phyloP scores from a whole-genome alignment of 2,888 invertebrate species.

The Muscina levida region DNA sequence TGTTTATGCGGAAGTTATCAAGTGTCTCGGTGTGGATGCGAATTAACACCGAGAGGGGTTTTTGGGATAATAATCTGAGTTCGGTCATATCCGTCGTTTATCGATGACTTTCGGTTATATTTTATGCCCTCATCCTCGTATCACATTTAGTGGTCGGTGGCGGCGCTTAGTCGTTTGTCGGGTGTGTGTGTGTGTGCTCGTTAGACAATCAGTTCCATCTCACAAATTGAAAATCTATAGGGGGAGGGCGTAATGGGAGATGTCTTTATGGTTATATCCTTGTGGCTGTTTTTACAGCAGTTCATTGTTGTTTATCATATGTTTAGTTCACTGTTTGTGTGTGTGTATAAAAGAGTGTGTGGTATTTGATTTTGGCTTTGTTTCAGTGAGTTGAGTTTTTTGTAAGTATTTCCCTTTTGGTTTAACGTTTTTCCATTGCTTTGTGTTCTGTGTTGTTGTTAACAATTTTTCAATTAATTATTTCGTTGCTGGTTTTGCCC shows the following conservation, averaged over 20 bases:
- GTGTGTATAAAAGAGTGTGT: background rate
- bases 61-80: no score
- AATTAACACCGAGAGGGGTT: no score
- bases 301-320: constrained; percentile 33
- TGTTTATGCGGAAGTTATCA: background rate
- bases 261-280: background rate
- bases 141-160: background rate
- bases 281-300: background rate
- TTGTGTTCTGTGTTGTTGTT: constrained; percentile 18
- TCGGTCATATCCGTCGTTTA: no score
- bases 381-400: no score
- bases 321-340: constrained; percentile 39
- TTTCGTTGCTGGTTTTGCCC: constrained; percentile 7
- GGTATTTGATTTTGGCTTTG: constrained; percentile 35
- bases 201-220: constrained; percentile 59
- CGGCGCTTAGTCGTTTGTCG: constrained; percentile 2
- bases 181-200: constrained; percentile 11
- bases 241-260: constrained; percentile 21
- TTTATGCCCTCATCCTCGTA: background rate
- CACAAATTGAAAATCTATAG: constrained; percentile 57
- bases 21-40: background rate
- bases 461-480: constrained; percentile 53
- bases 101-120: constrained; percentile 16
- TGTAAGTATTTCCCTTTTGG: constrained; percentile 1
- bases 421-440: constrained; percentile 11